Evolutionary conservation across 2,797 vertebrate species (phyloP), one percentile per base, ranked within the genome.

Genomic region (Melanotaenia maccullochi): DNA sequence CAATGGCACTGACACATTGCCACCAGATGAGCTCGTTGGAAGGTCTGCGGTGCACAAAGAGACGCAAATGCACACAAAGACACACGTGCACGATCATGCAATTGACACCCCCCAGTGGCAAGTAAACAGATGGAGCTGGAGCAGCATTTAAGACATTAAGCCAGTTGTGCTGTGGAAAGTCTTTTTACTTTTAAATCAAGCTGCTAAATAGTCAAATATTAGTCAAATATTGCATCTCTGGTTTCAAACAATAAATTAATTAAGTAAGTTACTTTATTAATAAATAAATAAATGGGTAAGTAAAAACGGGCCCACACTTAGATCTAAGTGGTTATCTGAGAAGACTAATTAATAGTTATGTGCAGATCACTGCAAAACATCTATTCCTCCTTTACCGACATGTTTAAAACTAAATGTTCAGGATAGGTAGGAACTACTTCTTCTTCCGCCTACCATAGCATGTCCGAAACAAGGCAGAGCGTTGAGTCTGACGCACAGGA

Each of bases 1-100:
- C 90, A 91, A 87, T 87, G 87, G 89, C 87, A 92, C 85, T 87
- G 89, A 92, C 88, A 92, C 89, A 88, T 82, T 86, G 85, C 83
- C 85, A 89, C 88, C 90, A 90, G 88, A 90, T 88, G 88, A 93
- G 87, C 85, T 85, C 3, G 62, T 78, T 87, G 76, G 78, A 75
- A 84, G 81, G 90, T 86, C 85, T 75, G 75, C 68, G 57, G 77
- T 18, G 76, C 67, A 81, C 79, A 79, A 67, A 86, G 65, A 79
- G 52, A 25, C 70, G 36, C 68, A 74, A 60, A 38, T 36, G 22
- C 56, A 51, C 30, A n/a, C 51, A 62, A n/a, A 44, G 9, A 55
- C 63, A 65, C 18, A 62, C 32, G 54, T n/a, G 47, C 11, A 36
- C 51, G 64, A 28, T 61, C 55, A 70, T 6, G 16, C 36, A 62